These are phyloP conservation scores for Metridium senile DNA, from an alignment of 92 coral and sea anemone genomes.

Conservation along the genomic window DNA sequence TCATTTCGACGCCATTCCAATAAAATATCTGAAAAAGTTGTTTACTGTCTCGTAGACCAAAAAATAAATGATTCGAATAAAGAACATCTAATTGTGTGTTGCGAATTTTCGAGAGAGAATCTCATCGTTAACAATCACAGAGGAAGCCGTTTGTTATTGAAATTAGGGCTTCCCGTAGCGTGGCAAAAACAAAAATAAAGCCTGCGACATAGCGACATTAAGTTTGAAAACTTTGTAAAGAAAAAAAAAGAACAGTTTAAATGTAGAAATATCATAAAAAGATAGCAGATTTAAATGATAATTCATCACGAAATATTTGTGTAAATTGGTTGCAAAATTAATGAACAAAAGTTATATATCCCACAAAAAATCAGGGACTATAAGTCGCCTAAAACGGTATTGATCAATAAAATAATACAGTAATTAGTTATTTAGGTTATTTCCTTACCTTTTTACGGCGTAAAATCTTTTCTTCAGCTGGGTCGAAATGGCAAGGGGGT, in stretches of 20 bases:
- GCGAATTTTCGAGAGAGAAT: too few species aligned
- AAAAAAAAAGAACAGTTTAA: too few species aligned
- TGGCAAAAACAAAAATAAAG: not conserved
- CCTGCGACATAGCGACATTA: not conserved
- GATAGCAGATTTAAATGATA: not conserved
- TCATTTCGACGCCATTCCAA: too few species aligned
- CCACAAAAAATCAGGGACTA: too few species aligned
- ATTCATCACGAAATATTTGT: not conserved
- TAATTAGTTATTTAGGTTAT: not conserved
- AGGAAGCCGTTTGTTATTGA: not conserved
- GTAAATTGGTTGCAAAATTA: not conserved
- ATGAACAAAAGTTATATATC: too few species aligned
- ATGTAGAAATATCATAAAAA: not conserved
- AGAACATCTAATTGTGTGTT: too few species aligned
- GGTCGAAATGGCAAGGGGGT: slow-evolving; percentile 76
- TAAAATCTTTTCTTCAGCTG: slow-evolving; percentile 65
- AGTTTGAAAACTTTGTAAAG: not conserved
- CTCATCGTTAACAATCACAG: too few species aligned
- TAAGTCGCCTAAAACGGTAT: not conserved
- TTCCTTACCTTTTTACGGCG: slow-evolving; percentile 70
- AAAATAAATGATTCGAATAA: too few species aligned
- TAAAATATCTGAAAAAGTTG: too few species aligned
- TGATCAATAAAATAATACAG: not conserved
- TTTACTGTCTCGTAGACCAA: too few species aligned
- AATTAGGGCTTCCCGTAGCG: not conserved